phyloP scores from a whole-genome alignment of 2,113 vertebrate species.

The Podocnemis expansa region DNA sequence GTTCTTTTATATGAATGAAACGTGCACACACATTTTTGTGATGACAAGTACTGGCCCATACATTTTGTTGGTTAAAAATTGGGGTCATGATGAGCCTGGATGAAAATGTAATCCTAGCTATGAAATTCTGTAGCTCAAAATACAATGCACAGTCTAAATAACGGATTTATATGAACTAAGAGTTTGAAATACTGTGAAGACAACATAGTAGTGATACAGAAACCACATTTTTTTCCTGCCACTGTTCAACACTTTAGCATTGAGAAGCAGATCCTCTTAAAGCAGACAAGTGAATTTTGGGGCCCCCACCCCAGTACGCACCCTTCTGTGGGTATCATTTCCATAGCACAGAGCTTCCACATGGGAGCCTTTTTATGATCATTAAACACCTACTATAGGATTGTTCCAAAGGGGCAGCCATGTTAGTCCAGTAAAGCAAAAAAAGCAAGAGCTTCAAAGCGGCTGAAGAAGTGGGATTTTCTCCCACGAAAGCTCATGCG shows the following conservation, averaged over 20 bases:
- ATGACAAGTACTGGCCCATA: background rate
- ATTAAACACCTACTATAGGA: background rate
- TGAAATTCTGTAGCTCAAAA: background rate
- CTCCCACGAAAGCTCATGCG: no score
- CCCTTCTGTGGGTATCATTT: background rate
- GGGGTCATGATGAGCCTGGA: background rate
- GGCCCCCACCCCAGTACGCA: background rate
- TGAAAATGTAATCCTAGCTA: background rate
- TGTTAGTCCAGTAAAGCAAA: no score
- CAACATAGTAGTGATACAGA: background rate
- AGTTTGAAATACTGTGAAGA: background rate
- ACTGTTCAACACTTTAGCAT: background rate
- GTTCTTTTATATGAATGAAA: background rate
- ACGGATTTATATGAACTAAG: background rate
- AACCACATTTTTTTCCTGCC: background rate
- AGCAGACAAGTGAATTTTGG: background rate
- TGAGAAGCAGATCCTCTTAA: background rate
- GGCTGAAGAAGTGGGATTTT: no score
- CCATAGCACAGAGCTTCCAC: background rate
- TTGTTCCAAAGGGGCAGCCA: no score
- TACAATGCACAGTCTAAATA: background rate
- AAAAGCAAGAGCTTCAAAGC: no score
- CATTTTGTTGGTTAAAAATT: background rate
- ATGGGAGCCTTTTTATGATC: background rate
- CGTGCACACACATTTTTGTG: background rate